A percentile compares a stretch with the other conserved stretches of the same genome.
Evolutionary conservation across 2,797 vertebrate species (phyloP).

Genomic region (Furcifer pardalis): DNA sequence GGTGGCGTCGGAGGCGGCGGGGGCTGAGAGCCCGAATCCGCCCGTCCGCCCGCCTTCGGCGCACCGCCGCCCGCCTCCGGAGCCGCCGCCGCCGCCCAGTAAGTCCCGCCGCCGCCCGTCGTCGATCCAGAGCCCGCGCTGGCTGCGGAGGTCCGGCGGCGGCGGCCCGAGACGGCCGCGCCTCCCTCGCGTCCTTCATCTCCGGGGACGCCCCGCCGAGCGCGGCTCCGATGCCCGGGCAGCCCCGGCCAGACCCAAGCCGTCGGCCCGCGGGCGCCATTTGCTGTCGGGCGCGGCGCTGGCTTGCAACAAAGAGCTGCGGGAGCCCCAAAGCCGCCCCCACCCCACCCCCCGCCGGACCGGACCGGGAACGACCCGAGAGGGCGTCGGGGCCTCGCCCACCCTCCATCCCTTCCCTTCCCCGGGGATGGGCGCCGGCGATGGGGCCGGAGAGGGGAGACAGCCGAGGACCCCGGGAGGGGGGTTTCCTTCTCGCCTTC

Average conservation of each 20-base stretch:
- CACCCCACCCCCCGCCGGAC: background rate
- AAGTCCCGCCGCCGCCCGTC: conserved; percentile 41
- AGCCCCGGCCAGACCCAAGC: background rate
- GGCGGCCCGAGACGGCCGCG: background rate
- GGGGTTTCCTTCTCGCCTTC: too few relatives aligned
- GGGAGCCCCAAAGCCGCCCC: background rate
- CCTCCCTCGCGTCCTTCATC: too few relatives aligned
- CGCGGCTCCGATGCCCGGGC: conserved; percentile 50
- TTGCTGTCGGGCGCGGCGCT: conserved; percentile 64
- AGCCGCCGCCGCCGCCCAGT: conserved; percentile 45
- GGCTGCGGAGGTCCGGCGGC: background rate
- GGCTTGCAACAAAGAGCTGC: conserved; percentile 41
- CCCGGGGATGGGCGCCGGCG: too few relatives aligned
- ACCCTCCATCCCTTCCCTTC: too few relatives aligned
- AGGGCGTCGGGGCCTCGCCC: background rate
- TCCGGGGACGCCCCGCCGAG: conserved; percentile 9
- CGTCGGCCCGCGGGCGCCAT: conserved; percentile 72
- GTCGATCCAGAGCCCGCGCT: too few relatives aligned
- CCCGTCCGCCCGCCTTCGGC: background rate
- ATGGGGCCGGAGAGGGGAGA: too few relatives aligned
- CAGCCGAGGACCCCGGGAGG: background rate
- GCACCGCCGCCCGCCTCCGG: conserved; percentile 21
- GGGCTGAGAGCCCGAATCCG: too few relatives aligned
- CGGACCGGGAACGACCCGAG: background rate
- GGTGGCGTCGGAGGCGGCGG: conserved; percentile 8